These are phyloP conservation scores for Agriopis marginaria DNA, from an alignment of 2,888 invertebrate genomes.

Conservation along the genomic window DNA sequence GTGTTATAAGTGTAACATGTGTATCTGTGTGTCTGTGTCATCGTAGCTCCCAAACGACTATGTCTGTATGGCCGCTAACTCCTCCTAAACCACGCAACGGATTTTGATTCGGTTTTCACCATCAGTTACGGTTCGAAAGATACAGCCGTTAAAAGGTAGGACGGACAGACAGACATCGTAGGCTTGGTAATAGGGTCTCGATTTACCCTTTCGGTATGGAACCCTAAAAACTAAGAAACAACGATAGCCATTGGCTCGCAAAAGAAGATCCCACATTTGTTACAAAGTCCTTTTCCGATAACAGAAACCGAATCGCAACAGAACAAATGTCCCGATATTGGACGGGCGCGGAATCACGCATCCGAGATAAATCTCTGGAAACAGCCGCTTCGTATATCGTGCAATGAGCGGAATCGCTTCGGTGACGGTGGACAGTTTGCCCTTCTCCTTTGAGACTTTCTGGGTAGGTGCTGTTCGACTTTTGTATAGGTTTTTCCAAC, in stretches of 20 bases:
- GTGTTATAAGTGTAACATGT: no score
- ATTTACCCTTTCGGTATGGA: no score
- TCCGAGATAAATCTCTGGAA: slow-evolving; percentile 31
- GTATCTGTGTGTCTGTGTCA: no score
- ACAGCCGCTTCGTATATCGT: slow-evolving; percentile 32
- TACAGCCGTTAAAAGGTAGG: no score
- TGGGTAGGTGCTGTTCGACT: neutral
- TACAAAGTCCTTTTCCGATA: slow-evolving; percentile 20
- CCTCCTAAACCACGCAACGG: no score
- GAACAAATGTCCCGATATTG: slow-evolving; percentile 16
- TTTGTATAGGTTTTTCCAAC: neutral
- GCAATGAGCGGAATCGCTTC: slow-evolving; percentile 21
- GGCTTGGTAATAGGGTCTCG: no score
- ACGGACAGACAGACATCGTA: no score
- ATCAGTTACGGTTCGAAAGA: no score
- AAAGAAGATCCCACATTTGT: slow-evolving; percentile 18
- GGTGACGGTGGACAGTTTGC: slow-evolving; percentile 3
- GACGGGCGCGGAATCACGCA: slow-evolving; percentile 23
- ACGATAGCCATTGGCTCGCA: slow-evolving; percentile 5
- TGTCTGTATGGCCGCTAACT: no score
- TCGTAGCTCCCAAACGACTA: no score
- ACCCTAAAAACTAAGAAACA: neutral
- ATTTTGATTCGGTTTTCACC: no score
- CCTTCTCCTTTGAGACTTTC: neutral
- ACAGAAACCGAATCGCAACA: slow-evolving; percentile 23